Percentiles rank a stretch among this genome's conserved stretches.
Evolutionary conservation across 2,113 vertebrate species (phyloP).

Genomic region (Sporophila hypoxantha): DNA sequence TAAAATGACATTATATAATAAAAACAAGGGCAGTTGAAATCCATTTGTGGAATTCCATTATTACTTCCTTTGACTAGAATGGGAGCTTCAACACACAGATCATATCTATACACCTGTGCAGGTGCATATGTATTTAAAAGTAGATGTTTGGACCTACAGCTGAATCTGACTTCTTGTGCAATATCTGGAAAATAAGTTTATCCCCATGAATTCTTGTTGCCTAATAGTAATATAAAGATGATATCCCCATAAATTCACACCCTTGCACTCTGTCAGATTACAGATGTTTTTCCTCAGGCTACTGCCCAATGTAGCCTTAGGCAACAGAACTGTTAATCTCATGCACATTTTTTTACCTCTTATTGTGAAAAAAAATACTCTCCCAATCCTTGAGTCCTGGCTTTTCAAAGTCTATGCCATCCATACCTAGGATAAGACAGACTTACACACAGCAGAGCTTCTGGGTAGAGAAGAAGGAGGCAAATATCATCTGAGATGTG

Average conservation of each 20-base stretch:
- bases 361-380: background rate
- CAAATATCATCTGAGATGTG: background rate
- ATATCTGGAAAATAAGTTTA: background rate
- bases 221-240: background rate
- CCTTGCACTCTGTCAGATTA: background rate
- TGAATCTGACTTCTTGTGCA: background rate
- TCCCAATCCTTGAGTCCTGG: background rate
- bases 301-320: background rate
- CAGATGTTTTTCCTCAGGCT: background rate
- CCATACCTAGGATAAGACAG: background rate
- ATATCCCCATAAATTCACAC: background rate
- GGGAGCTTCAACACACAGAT: background rate
- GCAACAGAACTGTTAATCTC: background rate
- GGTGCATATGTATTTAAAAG: background rate
- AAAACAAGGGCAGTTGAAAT: background rate
- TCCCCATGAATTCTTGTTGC: background rate
- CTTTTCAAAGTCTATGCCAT: background rate
- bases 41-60: background rate
- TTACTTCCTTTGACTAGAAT: background rate
- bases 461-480: background rate
- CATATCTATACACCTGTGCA: background rate
- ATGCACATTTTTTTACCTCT: background rate
- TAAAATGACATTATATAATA: background rate
- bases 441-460: background rate
- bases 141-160: background rate